Conservation (phyloP, 53 echinoderm and acorn worm species). For the Holothuria scabra region DNA sequence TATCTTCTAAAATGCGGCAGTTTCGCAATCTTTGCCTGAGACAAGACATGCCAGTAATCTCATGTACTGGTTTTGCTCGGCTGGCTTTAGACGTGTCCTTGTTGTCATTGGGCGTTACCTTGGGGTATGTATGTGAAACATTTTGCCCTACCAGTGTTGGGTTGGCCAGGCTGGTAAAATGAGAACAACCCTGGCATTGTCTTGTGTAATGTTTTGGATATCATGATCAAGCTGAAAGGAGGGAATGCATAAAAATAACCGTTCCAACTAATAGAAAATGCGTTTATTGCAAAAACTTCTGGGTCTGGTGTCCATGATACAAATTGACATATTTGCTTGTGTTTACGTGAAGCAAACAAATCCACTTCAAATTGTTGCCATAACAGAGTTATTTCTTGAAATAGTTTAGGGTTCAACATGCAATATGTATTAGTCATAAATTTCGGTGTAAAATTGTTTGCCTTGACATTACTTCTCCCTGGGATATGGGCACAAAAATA, state of each 20-base stretch:
- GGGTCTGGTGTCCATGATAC: background rate
- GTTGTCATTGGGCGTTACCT: no score
- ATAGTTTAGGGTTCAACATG: slow-evolving; percentile 3
- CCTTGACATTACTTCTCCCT: no score
- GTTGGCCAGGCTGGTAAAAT: slow-evolving; percentile 2
- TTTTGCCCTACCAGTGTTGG: slow-evolving; percentile 4
- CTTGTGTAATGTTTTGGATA: background rate
- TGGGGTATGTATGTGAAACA: background rate
- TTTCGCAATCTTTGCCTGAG: slow-evolving; percentile 1
- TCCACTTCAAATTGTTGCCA: slow-evolving; percentile 18
- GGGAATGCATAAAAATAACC: slow-evolving; percentile 18
- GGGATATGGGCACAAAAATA: no score
- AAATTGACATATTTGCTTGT: slow-evolving; percentile 12
- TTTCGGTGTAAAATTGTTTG: no score
- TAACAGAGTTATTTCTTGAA: slow-evolving; percentile 1
- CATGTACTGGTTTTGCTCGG: background rate
- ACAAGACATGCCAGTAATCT: background rate
- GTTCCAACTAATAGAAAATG: background rate
- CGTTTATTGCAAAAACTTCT: background rate
- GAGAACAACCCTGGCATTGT: background rate
- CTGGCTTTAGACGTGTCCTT: no score
- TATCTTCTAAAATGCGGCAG: background rate
- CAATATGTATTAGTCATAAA: background rate
- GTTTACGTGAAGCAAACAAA: slow-evolving; percentile 18
- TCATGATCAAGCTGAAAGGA: slow-evolving; percentile 5